Evolutionary conservation across 2,888 invertebrate genomes (phyloP), one percentile per base, ranked within the genome.

Genomic region (Hydrotaea cyrtoneurina): DNA sequence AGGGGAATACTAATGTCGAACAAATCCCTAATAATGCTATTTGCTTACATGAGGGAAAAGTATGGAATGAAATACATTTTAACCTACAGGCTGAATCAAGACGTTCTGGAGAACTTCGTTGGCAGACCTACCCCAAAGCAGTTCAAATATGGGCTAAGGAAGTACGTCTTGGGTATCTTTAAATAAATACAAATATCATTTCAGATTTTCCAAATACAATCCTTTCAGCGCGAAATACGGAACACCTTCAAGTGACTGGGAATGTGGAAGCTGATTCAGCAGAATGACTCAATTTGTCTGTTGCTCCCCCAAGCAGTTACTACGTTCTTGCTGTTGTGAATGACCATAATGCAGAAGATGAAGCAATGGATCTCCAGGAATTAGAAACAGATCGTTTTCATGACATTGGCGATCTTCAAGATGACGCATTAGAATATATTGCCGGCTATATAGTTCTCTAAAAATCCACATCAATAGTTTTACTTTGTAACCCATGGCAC

Each of bases 401-500:
- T n/a, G n/a, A n/a, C n/a, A n/a, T n/a, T n/a, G 75, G 66, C n/a
- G 36, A 39, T 64, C 21, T 80, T 36, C 43, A 80, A 53, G 75
- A 57, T n/a, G 80, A 73, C 23, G 80, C 69, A 17, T 26, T 80
- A n/a, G 69, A 80, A n/a, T 80, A 80, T 57, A 46, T 80, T 26
- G 15, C 66, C 2, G 74, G 80, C 10, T 75, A 80, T 21, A 74
- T 74, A 0, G 75, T 80, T 31, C 39, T n/a, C n/a, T n/a, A n/a
- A n/a, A n/a, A n/a, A n/a, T n/a, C n/a, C n/a, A n/a, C n/a, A n/a
- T n/a, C n/a, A n/a, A n/a, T n/a, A n/a, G n/a, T n/a, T n/a, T n/a
- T n/a, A n/a, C n/a, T n/a, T n/a, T n/a, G n/a, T n/a, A n/a, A n/a
- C n/a, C n/a, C n/a, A n/a, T n/a, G n/a, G n/a, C n/a, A n/a, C n/a